Percentiles rank a stretch among this genome's conserved stretches.
Conservation (phyloP, 2,113 vertebrate species). For the Oncorhynchus tshawytscha region DNA sequence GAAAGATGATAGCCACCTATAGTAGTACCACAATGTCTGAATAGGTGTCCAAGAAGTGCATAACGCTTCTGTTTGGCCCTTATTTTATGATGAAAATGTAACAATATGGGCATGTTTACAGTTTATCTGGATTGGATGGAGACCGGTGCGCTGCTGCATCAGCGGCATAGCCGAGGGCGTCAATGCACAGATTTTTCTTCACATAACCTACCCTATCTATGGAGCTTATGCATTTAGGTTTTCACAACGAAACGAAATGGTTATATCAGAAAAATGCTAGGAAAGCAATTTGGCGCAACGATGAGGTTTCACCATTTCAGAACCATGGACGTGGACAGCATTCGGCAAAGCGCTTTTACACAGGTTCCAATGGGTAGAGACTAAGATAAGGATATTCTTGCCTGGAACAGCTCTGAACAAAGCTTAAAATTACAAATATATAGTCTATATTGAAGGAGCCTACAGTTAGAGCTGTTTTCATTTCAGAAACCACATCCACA, state of each 20-base stretch:
- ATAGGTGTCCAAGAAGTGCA: too few species aligned
- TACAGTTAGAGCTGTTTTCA: background rate
- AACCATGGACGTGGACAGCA: conserved; percentile 82
- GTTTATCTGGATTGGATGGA: conserved; percentile 28
- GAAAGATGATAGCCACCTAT: too few species aligned
- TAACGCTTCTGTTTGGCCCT: conserved; percentile 3
- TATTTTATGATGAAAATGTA: conserved; percentile 28
- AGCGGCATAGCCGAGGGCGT: conserved; percentile 36
- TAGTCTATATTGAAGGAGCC: background rate
- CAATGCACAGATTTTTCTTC: background rate
- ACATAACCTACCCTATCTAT: background rate
- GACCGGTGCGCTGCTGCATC: conserved; percentile 38
- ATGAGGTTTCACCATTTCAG: conserved; percentile 71
- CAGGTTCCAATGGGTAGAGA: background rate
- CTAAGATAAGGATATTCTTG: background rate
- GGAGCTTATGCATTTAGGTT: background rate
- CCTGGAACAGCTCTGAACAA: background rate
- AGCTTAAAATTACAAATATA: background rate
- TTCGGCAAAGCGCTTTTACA: background rate
- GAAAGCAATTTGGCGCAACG: background rate
- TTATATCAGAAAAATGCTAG: background rate
- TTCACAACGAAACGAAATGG: background rate
- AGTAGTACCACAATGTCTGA: too few species aligned
- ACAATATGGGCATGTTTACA: conserved; percentile 4
- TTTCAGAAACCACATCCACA: background rate